Evolutionary conservation across 2,113 vertebrate species (phyloP).

Genomic region (Chelonoidis abingdonii): DNA sequence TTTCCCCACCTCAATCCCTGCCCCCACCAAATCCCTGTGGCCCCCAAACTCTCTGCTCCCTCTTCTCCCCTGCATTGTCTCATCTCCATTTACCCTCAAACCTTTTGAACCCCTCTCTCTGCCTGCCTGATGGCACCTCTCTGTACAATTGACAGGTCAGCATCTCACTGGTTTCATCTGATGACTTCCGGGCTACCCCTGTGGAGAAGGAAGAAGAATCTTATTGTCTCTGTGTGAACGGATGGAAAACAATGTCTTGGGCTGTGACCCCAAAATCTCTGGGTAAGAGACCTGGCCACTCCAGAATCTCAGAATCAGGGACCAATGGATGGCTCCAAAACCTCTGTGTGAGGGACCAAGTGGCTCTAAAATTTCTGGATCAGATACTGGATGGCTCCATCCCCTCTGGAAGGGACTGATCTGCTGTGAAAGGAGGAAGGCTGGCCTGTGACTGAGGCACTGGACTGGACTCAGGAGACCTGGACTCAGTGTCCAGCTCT

Average conservation of each 20-base stretch:
- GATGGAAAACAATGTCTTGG: conserved; percentile 76
- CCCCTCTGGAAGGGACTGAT: background rate
- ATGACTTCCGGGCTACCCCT: conserved; percentile 50
- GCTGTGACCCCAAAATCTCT: conserved; percentile 71
- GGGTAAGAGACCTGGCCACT: conserved; percentile 56
- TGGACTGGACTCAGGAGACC: background rate
- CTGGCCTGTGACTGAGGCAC: background rate
- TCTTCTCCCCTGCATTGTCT: background rate
- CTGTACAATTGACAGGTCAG: conserved; percentile 57
- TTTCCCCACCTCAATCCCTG: background rate
- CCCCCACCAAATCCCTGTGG: background rate
- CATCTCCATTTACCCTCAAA: background rate
- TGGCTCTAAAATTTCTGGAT: background rate
- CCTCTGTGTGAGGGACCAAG: background rate
- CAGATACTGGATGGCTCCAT: background rate
- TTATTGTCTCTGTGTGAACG: conserved; percentile 74
- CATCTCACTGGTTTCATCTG: conserved; percentile 55
- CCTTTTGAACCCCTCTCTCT: background rate
- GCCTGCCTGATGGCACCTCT: background rate
- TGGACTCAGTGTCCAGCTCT: background rate
- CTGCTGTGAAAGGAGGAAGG: background rate
- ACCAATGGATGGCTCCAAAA: background rate
- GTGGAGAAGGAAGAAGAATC: conserved; percentile 43
- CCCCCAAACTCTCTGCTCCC: background rate
- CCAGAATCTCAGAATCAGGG: background rate